Evolutionary conservation across 1,140 invertebrate species (phyloP), one percentile per base, ranked within the genome.

Genomic region (Harlomillsia oculata): DNA sequence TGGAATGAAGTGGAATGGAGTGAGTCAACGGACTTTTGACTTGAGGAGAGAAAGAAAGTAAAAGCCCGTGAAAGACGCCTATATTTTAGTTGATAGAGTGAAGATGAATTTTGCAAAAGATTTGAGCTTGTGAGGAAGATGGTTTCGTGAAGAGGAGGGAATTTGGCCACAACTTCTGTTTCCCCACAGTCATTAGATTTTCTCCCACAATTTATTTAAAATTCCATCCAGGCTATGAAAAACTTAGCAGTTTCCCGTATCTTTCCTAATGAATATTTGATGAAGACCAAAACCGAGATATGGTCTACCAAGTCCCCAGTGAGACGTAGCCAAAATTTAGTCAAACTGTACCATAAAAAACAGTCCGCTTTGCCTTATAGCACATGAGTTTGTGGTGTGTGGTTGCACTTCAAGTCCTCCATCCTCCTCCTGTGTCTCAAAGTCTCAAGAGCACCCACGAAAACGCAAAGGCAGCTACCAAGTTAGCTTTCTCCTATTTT

Each of bases 151-250:
- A 55, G 34, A 41, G 40, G 49, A 44, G 41, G 56, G 46, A 62
- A 58, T 58, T 62, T 56, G 26, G 37, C 23, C 39, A 37, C 44
- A 32, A 49, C 34, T 55, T 60, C 56, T 59, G 37, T 58, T 60
- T 60, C 62, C 62, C 62, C 51, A 57, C 56, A 60, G 58, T 60
- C 62, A 64, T 64, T 64, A 64, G 62, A 60, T 64, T 64, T 64
- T 60, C 62, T 63, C 58, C 58, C 57, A 63, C 62, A 58, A 63
- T 63, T 64, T 64, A 64, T 64, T 64, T 64, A 64, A 64, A 64
- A 60, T 64, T 64, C 62, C 55, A 64, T 64, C 58, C 58, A 43
- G 49, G 50, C 62, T 56, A 63, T 63, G 62, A 64, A 64, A 60
- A 60, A 64, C 58, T 60, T 60, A 60, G 57, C 43, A 56, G 53